A percentile compares a stretch with the other conserved stretches of the same genome.
phyloP scores from a whole-genome alignment of 2,888 invertebrate species.

The Erynnis tages region DNA sequence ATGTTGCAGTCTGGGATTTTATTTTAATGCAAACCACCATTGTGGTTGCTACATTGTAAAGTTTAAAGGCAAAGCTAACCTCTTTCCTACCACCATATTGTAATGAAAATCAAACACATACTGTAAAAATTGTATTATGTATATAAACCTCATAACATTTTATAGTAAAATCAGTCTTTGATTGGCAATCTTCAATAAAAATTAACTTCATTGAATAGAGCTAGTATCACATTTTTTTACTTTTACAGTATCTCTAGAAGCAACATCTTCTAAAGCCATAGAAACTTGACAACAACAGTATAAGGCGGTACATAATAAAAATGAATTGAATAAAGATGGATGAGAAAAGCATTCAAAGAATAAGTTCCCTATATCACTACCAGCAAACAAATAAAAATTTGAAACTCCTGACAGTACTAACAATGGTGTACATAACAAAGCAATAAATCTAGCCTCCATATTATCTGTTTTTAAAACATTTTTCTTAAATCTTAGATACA shows the following conservation, averaged over 20 bases:
- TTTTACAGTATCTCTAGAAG: conserved; percentile 55
- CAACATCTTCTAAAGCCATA: conserved; percentile 62
- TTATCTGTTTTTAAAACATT: conserved; percentile 58
- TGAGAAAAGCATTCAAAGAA: conserved; percentile 82
- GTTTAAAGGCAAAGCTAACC: too few relatives aligned
- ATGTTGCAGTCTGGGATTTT: too few relatives aligned
- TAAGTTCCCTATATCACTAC: conserved; percentile 86
- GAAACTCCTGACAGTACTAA: conserved; percentile 91
- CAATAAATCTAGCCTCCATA: conserved; percentile 84
- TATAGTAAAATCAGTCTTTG: conserved; percentile 1
- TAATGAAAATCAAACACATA: too few relatives aligned
- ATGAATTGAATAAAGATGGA: conserved; percentile 55
- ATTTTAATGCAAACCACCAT: too few relatives aligned
- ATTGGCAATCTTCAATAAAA: neutral
- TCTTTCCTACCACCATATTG: too few relatives aligned
- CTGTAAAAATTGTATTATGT: too few relatives aligned
- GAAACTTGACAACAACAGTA: conserved; percentile 75
- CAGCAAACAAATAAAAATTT: conserved; percentile 94
- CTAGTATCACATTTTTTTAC: conserved; percentile 32
- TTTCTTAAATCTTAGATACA: conserved; percentile 68
- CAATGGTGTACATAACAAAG: conserved; percentile 86
- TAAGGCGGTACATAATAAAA: conserved; percentile 53
- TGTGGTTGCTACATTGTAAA: too few relatives aligned
- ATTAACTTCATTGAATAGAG: conserved; percentile 3
- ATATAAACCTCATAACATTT: too few relatives aligned